Evolutionary conservation across 2,888 invertebrate species (phyloP), one percentile per base, ranked within the genome.

Genomic region (Beris chalybata): DNA sequence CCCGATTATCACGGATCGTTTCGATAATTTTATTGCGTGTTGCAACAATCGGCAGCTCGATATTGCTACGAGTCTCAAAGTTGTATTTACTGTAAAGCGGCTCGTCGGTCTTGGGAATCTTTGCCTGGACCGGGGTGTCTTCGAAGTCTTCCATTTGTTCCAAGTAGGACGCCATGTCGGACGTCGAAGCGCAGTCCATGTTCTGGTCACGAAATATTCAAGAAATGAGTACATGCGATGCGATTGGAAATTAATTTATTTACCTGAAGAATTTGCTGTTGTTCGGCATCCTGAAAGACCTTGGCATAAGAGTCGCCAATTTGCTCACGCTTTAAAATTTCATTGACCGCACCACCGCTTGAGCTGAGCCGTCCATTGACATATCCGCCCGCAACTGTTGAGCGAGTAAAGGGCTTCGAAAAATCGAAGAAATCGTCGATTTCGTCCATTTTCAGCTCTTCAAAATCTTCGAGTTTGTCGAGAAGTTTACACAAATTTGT

Each of bases 21-120:
- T 84, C 79, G 3, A 95, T 71, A 64, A 97, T 92, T 86, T 92
- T 68, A 1, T 73, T 71, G 4, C 73, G 74, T 7, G 73, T 71
- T 3, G 74, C 74, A 68, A 75, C 74, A 45, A 81, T 81, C 3
- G 81, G 79, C 56, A 81, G 66, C 12, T 70, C 74, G 61, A 69
- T 73, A 58, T 76, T 72, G 11, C 76, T 75, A 56, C 75, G 72
- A 38, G 74, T 69, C 69, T 79, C 74, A 44, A 79, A 79, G 4
- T 55, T 64, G 69, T 75, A 78, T 66, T 73, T 77, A 0, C 73
- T 69, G 64, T 78, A 79, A 4, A 75, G 70, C 0, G 67, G 73
- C 54, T 76, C 75, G 45, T 78, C 77, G 5, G 65, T 57, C 55
- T 70, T 71, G 7, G 59, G 56, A 6, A 69, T 11, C 22, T 73